A percentile compares a stretch with the other conserved stretches of the same genome.
Evolutionary conservation across 2,797 vertebrate species (phyloP).

Genomic region (Eulemur rubriventer): DNA sequence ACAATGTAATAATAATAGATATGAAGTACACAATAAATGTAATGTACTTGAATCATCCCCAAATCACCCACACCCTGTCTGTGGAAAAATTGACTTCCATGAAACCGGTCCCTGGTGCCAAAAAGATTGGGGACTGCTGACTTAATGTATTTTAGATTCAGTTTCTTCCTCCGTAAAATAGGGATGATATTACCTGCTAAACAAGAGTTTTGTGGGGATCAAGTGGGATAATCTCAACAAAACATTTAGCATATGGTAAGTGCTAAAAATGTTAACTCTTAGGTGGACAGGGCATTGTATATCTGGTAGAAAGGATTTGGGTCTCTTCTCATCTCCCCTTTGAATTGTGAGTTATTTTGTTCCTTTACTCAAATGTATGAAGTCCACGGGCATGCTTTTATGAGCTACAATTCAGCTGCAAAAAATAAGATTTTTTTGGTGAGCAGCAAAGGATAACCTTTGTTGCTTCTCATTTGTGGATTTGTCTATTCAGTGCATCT

Average conservation of each 20-base stretch:
- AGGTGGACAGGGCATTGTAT: neutral
- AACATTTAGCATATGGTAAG: neutral
- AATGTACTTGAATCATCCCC: too few relatives aligned
- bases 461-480: neutral
- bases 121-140: too few relatives aligned
- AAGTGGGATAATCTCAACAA: slow-evolving; percentile 6
- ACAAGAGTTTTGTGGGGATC: neutral
- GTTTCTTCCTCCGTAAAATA: neutral
- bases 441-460: neutral
- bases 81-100: too few relatives aligned
- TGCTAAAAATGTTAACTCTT: neutral
- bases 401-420: neutral
- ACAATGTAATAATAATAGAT: too few relatives aligned
- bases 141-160: neutral
- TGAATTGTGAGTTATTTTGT: slow-evolving; percentile 6
- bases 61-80: too few relatives aligned
- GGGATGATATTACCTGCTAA: neutral
- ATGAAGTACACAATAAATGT: too few relatives aligned
- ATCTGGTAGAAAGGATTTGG: neutral
- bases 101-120: too few relatives aligned
- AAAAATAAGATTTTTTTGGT: neutral
- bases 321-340: neutral
- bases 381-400: neutral
- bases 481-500: neutral
- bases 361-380: neutral